These are phyloP conservation scores for Girardinichthys multiradiatus DNA, from an alignment of 2,113 vertebrate genomes.

Conservation along the genomic window DNA sequence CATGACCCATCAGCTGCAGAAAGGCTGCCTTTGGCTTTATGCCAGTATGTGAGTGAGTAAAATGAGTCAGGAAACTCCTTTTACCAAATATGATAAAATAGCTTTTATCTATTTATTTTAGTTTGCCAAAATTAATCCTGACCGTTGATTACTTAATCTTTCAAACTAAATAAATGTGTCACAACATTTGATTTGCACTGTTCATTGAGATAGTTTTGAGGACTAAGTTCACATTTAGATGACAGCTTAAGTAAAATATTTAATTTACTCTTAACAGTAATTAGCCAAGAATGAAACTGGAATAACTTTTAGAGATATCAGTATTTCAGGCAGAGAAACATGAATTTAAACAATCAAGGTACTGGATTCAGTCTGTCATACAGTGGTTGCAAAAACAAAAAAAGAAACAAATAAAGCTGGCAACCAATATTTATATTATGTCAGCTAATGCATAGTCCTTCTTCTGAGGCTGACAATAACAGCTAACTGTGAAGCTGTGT, in stretches of 20 bases:
- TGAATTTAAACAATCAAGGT: conserved; percentile 19
- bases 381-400: neutral
- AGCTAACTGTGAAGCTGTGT: conserved; percentile 45
- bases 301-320: neutral
- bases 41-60: neutral
- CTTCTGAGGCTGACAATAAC: conserved; percentile 40
- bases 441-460: conserved; percentile 32
- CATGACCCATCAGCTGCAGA: neutral
- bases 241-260: neutral
- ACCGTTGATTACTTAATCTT: neutral
- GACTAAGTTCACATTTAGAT: neutral
- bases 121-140: neutral
- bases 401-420: neutral
- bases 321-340: neutral
- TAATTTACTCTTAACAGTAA: neutral
- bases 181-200: neutral
- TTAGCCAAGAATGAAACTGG: no score
- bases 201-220: neutral
- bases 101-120: neutral
- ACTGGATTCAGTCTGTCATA: conserved; percentile 16
- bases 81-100: neutral
- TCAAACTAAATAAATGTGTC: neutral
- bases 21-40: neutral
- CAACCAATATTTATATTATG: conserved; percentile 9
- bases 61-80: neutral